These are phyloP conservation scores for Rhinogobius similis DNA, from an alignment of 2,113 vertebrate genomes.

Conservation along the genomic window DNA sequence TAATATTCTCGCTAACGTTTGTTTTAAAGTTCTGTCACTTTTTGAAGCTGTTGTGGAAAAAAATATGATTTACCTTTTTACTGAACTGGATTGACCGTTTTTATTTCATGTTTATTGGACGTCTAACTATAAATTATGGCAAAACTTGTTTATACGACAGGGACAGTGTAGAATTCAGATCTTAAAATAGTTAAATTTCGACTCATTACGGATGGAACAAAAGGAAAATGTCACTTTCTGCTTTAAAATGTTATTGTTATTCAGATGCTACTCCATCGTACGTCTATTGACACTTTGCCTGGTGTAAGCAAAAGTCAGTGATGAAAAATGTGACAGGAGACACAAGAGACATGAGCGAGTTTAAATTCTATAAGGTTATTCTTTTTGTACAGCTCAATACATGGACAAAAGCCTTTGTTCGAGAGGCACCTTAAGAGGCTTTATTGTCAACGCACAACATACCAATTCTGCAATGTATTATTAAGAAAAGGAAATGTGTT, in stretches of 20 bases:
- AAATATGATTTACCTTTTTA: no score
- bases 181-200: not conserved
- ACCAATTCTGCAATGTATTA: no score
- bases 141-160: no score
- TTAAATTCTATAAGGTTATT: not conserved
- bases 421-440: not conserved
- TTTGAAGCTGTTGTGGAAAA: no score
- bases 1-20: no score
- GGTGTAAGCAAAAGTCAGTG: constrained; percentile 1
- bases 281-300: not conserved
- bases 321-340: constrained; percentile 2
- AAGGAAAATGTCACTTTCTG: not conserved
- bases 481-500: no score
- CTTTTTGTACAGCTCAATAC: not conserved
- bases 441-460: no score
- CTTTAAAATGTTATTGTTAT: not conserved
- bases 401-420: not conserved
- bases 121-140: no score
- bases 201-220: not conserved
- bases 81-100: no score
- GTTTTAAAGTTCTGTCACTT: no score
- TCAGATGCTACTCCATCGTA: not conserved
- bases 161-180: not conserved
- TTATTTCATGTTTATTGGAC: no score
- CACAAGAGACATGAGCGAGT: not conserved